Conservation (phyloP, 2,888 invertebrate species). For the Cantharis rufa region DNA sequence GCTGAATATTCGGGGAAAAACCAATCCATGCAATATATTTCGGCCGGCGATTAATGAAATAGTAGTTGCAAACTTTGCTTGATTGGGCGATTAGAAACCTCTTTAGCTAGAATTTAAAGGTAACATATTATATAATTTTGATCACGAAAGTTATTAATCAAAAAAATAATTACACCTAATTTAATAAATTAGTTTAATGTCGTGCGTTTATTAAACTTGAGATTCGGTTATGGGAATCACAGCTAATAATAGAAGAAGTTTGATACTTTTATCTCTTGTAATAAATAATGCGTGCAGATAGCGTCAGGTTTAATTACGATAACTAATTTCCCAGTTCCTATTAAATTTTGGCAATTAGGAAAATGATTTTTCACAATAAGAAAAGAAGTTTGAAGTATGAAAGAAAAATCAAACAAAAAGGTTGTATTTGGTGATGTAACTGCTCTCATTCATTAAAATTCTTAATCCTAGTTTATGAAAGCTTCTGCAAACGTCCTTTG, state of each 20-base stretch:
- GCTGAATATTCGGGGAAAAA: too few species aligned
- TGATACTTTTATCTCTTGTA: background rate
- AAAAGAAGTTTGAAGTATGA: background rate
- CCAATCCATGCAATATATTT: too few species aligned
- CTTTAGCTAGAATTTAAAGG: background rate
- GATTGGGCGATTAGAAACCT: background rate
- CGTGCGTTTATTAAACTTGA: background rate
- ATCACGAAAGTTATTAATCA: background rate
- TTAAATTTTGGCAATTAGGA: background rate
- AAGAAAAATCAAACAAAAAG: background rate
- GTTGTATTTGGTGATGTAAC: background rate
- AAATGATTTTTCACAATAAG: background rate
- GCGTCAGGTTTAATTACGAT: background rate
- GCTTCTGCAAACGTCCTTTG: conserved; percentile 21
- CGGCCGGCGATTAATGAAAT: too few species aligned
- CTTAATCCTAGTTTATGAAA: conserved; percentile 13
- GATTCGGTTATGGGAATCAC: background rate
- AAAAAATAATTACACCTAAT: background rate
- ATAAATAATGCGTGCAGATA: background rate
- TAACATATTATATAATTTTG: background rate
- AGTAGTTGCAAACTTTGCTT: background rate
- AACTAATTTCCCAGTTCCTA: background rate
- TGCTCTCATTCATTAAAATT: background rate
- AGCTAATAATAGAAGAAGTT: background rate
- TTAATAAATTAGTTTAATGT: background rate